These are phyloP conservation scores for Linurgus olivaceus DNA, from an alignment of 2,797 vertebrate species.

Conservation along the genomic window DNA sequence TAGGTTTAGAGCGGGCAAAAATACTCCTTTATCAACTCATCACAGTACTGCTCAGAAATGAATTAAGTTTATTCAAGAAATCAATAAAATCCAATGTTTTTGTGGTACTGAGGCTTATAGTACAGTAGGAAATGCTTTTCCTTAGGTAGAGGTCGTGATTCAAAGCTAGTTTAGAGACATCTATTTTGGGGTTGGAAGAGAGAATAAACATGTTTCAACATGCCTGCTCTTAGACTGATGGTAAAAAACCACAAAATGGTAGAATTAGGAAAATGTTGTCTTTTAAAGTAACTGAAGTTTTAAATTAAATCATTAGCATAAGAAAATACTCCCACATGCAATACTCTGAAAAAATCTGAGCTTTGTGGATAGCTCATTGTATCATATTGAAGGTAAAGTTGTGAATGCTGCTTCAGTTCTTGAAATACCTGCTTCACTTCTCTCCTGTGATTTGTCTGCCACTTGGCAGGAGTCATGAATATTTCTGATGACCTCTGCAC, in stretches of 20 bases:
- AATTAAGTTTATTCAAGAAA: neutral
- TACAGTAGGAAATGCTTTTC: neutral
- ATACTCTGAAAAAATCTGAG: neutral
- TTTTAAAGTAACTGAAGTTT: neutral
- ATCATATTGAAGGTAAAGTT: neutral
- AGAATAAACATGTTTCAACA: neutral
- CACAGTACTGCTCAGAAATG: neutral
- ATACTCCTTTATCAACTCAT: neutral
- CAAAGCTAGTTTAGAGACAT: neutral
- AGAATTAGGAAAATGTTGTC: neutral
- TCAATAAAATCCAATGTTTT: neutral
- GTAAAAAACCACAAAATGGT: neutral
- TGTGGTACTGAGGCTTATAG: neutral
- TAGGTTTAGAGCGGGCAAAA: neutral
- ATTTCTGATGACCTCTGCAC: neutral
- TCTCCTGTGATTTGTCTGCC: neutral
- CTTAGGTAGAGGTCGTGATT: neutral
- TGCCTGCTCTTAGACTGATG: neutral
- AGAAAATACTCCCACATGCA: neutral
- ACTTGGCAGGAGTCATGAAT: neutral
- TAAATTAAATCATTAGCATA: neutral
- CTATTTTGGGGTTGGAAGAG: accelerated
- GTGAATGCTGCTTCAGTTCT: neutral
- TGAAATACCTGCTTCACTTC: neutral
- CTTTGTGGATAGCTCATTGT: neutral